phyloP scores from a whole-genome alignment of 2,113 vertebrate species.

The Phyllostomus hastatus region DNA sequence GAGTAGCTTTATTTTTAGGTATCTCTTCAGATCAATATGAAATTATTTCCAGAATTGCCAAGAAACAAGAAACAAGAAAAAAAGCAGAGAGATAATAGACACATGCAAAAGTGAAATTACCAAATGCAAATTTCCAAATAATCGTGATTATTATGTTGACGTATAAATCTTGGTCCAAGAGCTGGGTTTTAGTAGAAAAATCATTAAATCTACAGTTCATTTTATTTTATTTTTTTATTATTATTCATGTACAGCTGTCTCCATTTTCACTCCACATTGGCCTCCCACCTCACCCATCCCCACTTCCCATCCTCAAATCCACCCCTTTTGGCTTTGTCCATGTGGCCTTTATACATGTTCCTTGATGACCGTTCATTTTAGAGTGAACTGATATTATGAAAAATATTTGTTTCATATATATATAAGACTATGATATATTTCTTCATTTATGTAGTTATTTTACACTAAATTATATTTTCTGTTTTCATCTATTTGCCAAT shows the following conservation, averaged over 20 bases:
- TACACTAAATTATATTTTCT: neutral
- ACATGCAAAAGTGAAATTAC: neutral
- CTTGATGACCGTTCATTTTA: neutral
- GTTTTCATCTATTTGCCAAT: neutral
- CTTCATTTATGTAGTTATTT: neutral
- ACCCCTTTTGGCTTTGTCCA: too few species aligned
- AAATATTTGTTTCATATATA: neutral
- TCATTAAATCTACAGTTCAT: neutral
- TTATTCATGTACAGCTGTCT: too few species aligned
- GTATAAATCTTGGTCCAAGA: neutral
- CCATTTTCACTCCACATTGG: too few species aligned
- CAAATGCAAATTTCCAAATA: neutral
- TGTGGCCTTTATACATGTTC: too few species aligned
- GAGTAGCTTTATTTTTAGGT: neutral
- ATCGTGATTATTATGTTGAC: neutral
- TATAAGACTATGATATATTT: neutral
- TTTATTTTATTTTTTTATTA: neutral
- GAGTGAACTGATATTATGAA: neutral
- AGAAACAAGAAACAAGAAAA: neutral
- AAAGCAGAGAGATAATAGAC: neutral
- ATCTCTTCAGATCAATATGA: neutral
- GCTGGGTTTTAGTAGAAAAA: neutral
- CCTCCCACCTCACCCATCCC: too few species aligned
- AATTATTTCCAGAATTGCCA: neutral
- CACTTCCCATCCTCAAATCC: too few species aligned